Percentiles rank a stretch among this genome's conserved stretches.
Conservation (phyloP, 1,140 invertebrate species). For the Battus philenor region DNA sequence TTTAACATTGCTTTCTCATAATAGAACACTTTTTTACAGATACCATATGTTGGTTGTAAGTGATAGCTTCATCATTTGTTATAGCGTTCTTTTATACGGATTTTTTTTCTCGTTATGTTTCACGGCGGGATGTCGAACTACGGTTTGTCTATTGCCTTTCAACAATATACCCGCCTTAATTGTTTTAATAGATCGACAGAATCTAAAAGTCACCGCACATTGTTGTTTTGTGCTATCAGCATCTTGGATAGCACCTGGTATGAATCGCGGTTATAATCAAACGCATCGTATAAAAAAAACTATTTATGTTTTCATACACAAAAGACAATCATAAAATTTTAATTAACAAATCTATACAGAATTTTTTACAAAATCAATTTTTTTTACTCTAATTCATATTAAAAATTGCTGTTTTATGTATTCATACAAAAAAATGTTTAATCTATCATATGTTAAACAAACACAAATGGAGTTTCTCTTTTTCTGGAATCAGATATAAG, state of each 20-base stretch:
- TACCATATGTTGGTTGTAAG: constrained; percentile 50
- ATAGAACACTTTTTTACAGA: constrained; percentile 37
- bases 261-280: constrained; percentile 47
- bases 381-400: no score
- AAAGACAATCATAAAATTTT: no score
- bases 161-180: constrained; percentile 61
- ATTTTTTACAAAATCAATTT: no score
- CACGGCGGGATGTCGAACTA: constrained; percentile 50
- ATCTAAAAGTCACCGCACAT: constrained; percentile 57
- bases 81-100: constrained; percentile 37
- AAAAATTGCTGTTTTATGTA: no score
- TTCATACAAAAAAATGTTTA: no score
- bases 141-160: constrained; percentile 44
- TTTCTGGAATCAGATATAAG: no score
- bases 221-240: constrained; percentile 47
- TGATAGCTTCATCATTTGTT: constrained; percentile 67
- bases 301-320: no score
- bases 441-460: no score
- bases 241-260: constrained; percentile 40
- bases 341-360: no score
- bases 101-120: constrained; percentile 62
- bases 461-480: no score
- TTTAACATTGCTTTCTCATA: constrained; percentile 25
- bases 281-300: constrained; percentile 56
- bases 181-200: constrained; percentile 64